Conservation (phyloP, 1,140 invertebrate genomes). For the Chelonus insularis region DNA sequence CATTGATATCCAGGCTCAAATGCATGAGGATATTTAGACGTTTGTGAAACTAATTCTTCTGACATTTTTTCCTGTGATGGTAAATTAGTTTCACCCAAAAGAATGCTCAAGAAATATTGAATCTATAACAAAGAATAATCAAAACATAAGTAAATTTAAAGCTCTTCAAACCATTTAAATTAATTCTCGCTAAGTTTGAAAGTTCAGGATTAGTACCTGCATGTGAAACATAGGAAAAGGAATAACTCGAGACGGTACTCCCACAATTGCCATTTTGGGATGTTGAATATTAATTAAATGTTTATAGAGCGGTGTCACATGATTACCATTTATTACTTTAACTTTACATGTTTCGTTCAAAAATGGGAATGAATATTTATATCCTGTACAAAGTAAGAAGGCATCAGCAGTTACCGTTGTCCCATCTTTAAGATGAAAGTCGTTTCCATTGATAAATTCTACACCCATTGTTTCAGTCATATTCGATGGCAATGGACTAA, state of each 20-base stretch:
- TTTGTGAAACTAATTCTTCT: constrained; percentile 33
- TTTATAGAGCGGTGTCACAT: constrained; percentile 72
- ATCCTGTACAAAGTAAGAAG: constrained; percentile 62
- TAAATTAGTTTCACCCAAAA: constrained; percentile 58
- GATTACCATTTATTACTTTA: constrained; percentile 62
- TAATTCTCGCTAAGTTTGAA: neutral
- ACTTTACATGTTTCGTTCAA: constrained; percentile 65
- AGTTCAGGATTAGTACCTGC: constrained; percentile 60
- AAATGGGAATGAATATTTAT: constrained; percentile 70
- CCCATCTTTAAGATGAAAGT: constrained; percentile 38
- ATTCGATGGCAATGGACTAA: constrained; percentile 33
- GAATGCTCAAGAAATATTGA: constrained; percentile 61
- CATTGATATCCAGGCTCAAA: constrained; percentile 40
- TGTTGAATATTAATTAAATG: constrained; percentile 74
- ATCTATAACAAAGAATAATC: constrained; percentile 48
- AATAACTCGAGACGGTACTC: constrained; percentile 66
- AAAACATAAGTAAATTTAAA: too few species aligned
- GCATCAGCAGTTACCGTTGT: constrained; percentile 30
- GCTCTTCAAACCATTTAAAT: too few species aligned
- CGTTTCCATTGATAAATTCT: constrained; percentile 34
- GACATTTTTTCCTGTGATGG: constrained; percentile 52
- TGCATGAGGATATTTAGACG: constrained; percentile 45
- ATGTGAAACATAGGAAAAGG: constrained; percentile 74
- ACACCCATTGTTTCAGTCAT: constrained; percentile 42
- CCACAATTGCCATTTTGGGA: constrained; percentile 74